Base-by-base conservation (phyloP, 2,113 vertebrate species). In the Empidonax alnorum region DNA sequence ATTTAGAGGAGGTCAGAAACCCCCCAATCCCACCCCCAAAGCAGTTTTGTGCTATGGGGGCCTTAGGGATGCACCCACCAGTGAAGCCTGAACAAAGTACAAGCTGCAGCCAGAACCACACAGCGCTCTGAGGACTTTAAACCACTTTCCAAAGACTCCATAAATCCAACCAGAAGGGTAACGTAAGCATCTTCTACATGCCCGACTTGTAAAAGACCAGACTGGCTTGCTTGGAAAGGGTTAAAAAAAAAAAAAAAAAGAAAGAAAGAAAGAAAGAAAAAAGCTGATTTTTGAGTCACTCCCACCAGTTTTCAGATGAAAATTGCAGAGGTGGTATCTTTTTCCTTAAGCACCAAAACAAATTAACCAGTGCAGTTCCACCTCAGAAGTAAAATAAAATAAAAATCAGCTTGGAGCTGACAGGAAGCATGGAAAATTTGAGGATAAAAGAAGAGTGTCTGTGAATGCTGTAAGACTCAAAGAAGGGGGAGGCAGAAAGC, bases 261-360 rank as follows among this genome's bases (percentile, higher is more conserved):
- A 68, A 81, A 90, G 35, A 35, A 68, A 87, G 3, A 65, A 52
- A 71, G 17, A 79, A 72, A 39, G 8, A 30, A 77, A 75, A 14
- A 25, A 81, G 52, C 59, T 87, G 81, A 44, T 79, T 89, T 93
- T 80, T 62, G 46, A 79, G 87, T 79, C 62, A 62, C 87, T 96
- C 93, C 91, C 93, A 95, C 62, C 81, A 73, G 69, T 95, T 94
- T 96, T 89, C 49, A 69, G 41, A 90, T 89, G 46, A 87, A 91
- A 91, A 96, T 69, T 74, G 91, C 89, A 96, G 94, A 90, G 91
- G 94, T 93, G 93, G 77, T 65, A 46, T 90, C 84, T 90, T 94
- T 94, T 95, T 67, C 89, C 78, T 87, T 85, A 94, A 96, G 91
- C 93, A 90, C 71, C 93, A 96, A 93, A 97, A 89, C 95, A 96